Percentiles rank a stretch among this genome's conserved stretches.
phyloP scores from a whole-genome alignment of 2,113 vertebrate species.

The Hippocampus abdominalis region DNA sequence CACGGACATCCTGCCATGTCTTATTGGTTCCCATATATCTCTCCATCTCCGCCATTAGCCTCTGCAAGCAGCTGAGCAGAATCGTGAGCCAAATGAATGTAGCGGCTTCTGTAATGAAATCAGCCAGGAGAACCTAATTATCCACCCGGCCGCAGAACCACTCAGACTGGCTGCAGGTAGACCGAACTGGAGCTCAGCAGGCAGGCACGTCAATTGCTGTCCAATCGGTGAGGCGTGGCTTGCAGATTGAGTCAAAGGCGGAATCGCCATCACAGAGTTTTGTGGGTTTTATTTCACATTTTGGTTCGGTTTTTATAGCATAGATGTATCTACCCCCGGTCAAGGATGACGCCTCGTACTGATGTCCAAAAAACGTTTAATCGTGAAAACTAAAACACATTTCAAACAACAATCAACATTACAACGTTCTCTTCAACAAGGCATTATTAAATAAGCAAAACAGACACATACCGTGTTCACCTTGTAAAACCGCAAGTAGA shows the following conservation, averaged over 20 bases:
- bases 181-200: slow-evolving; percentile 21
- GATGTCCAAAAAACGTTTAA: no score
- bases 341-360: no score
- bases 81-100: slow-evolving; percentile 55
- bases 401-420: no score
- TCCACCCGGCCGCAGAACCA: slow-evolving; percentile 26
- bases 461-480: no score
- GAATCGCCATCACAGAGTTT: slow-evolving; percentile 29
- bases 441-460: no score
- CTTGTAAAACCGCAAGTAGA: no score
- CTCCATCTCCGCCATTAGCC: slow-evolving; percentile 62
- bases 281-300: no score
- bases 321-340: no score
- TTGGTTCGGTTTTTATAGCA: no score
- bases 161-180: slow-evolving; percentile 33
- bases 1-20: slow-evolving; percentile 25
- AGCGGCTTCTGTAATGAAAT: slow-evolving; percentile 55
- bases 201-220: slow-evolving; percentile 26
- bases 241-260: slow-evolving; percentile 24
- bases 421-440: no score
- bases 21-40: slow-evolving; percentile 55
- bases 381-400: no score
- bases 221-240: slow-evolving; percentile 16
- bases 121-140: slow-evolving; percentile 59
- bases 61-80: slow-evolving; percentile 45